A percentile compares a stretch with the other conserved stretches of the same genome.
Conservation (phyloP, 2,113 vertebrate genomes). For the Osmerus eperlanus region DNA sequence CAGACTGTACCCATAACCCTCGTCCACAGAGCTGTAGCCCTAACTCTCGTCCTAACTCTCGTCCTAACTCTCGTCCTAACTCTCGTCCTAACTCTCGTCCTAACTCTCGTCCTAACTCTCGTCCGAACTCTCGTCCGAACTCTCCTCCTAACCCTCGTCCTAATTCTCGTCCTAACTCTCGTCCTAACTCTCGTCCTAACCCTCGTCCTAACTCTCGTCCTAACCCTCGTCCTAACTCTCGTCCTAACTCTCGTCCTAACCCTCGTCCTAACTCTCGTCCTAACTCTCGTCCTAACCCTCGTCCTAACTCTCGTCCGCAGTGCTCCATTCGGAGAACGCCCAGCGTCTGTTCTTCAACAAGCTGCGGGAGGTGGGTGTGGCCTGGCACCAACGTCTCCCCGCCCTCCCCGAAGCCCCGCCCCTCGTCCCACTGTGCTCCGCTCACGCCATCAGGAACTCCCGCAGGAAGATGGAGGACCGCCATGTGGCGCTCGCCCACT, state of each 20-base stretch:
- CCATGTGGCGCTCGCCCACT: constrained; percentile 78
- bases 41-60: not conserved
- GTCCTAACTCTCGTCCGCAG: constrained; percentile 47
- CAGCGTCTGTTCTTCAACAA: constrained; percentile 78
- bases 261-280: too few relatives aligned
- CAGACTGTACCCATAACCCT: too few relatives aligned
- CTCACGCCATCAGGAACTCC: constrained; percentile 85
- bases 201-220: not conserved
- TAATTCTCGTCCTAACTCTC: not conserved
- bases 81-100: not conserved
- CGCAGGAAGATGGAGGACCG: constrained; percentile 97
- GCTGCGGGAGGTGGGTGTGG: constrained; percentile 70
- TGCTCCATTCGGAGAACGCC: constrained; percentile 75
- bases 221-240: too few relatives aligned
- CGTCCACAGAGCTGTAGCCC: not conserved
- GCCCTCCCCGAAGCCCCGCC: constrained; percentile 15
- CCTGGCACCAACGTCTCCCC: constrained; percentile 70
- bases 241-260: too few relatives aligned
- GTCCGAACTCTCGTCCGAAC: not conserved
- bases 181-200: not conserved
- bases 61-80: not conserved
- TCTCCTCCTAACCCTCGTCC: not conserved
- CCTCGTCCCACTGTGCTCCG: constrained; percentile 68
- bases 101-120: not conserved
- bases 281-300: not conserved